Evolutionary conservation across 2,797 vertebrate genomes (phyloP).

Genomic region (Gymnopithys bicolor): DNA sequence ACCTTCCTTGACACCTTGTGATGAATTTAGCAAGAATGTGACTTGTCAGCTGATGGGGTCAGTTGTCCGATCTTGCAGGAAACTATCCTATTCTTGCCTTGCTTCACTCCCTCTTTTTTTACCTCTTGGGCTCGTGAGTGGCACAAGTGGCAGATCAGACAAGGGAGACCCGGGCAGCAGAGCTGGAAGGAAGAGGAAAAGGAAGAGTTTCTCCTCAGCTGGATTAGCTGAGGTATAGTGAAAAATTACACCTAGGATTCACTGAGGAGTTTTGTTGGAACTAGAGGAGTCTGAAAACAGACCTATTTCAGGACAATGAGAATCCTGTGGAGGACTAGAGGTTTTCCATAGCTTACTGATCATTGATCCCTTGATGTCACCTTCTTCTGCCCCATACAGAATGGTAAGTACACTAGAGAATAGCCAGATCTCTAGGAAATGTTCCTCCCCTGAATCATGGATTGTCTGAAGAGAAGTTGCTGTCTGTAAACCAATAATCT

Average conservation of each 20-base stretch:
- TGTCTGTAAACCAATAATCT: background rate
- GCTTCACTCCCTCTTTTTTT: accelerated
- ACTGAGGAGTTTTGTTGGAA: background rate
- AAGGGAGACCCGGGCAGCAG: background rate
- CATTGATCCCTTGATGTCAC: background rate
- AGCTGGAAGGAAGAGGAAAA: background rate
- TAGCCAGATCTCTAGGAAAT: background rate
- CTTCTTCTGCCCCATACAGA: background rate
- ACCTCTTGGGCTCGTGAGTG: background rate
- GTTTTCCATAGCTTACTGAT: background rate
- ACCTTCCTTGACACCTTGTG: background rate
- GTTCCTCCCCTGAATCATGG: background rate
- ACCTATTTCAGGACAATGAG: background rate
- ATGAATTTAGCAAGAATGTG: background rate
- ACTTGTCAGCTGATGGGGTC: background rate
- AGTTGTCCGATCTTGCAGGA: background rate
- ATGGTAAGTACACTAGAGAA: background rate
- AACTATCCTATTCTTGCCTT: background rate
- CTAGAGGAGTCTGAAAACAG: background rate
- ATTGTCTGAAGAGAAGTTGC: background rate
- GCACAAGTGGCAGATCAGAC: background rate
- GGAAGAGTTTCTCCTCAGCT: background rate
- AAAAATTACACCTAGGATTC: background rate
- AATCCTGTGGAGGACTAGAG: background rate
- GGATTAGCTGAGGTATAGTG: background rate